Base-by-base conservation (phyloP, 2,113 vertebrate genomes). In the Ammodramus savannarum region DNA sequence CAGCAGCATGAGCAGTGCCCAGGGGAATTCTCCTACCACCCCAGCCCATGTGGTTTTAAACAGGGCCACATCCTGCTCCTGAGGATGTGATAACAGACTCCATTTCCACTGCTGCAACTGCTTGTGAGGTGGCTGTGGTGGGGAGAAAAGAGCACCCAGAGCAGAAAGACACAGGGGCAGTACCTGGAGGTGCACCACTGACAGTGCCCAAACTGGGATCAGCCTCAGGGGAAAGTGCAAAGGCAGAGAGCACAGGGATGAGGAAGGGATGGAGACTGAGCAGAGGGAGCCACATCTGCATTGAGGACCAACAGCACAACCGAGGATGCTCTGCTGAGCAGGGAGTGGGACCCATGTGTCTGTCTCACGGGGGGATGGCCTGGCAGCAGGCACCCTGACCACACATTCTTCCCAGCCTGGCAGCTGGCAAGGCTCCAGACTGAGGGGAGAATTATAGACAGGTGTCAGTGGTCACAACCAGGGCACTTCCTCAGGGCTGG, bases 271-370 rank as follows among this genome's bases (percentile, higher is more conserved):
- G n/a, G 46, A 77, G 55, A 51, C 36, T 67, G 29, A 74, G 43
- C 43, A 51, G 61, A 67, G 62, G 43, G 29, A 44, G 19, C 19
- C 25, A 18, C 0, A 2, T 36, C 71, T 2, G 0, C 0, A 0
- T 0, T 80, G 68, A 86, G 25, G 55, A 65, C 14, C 16, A n/a
- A 27, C 1, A 1, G 29, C 52, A 67, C 66, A 65, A 36, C 5
- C 0, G 0, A 84, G 55, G 51, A 32, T 74, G 68, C 55, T 62
- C 58, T 9, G 7, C 63, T 0, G 2, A 81, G 83, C 4, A 1
- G 18, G 38, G 19, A 66, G 31, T 6, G 7, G 25, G 39, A 89
- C 26, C 39, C 67, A 29, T 0, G 0, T 0, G 0, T 12, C 52
- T 2, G 0, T 29, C 46, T 48, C 6, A 5, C 0, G 0, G 7